Evolutionary conservation across 2,888 invertebrate species (phyloP).

Genomic region (Hemithea aestivaria): DNA sequence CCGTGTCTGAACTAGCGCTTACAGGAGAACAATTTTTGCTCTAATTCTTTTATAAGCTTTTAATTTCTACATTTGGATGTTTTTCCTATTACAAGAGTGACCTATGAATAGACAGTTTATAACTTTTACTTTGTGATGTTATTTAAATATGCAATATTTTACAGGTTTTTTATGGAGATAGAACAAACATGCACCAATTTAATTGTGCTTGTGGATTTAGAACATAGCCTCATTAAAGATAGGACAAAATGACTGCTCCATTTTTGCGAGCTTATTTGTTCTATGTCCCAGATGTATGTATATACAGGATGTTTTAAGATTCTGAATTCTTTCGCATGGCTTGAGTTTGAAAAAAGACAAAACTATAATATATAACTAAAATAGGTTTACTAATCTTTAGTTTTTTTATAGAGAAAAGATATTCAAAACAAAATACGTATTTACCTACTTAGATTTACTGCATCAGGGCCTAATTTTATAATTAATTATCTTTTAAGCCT

Average conservation of each 20-base stretch:
- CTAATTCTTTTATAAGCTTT: slow-evolving; percentile 2
- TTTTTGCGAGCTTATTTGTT: slow-evolving; percentile 9
- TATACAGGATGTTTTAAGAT: not conserved
- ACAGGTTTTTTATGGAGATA: slow-evolving; percentile 6
- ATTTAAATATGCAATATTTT: slow-evolving; percentile 4
- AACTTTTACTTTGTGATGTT: slow-evolving; percentile 4
- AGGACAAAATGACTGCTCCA: slow-evolving; percentile 6
- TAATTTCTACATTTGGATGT: slow-evolving; percentile 5
- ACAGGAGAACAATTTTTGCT: not conserved
- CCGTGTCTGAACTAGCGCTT: slow-evolving; percentile 23
- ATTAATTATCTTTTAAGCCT: too few species aligned
- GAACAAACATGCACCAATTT: slow-evolving; percentile 7
- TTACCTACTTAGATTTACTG: too few species aligned
- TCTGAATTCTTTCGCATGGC: not conserved
- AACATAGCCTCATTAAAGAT: slow-evolving; percentile 7
- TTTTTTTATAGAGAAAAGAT: too few species aligned
- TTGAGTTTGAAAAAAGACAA: slow-evolving; percentile 1
- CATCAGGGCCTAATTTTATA: too few species aligned
- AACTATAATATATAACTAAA: not conserved
- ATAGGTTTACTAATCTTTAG: too few species aligned
- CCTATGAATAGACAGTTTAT: slow-evolving; percentile 4
- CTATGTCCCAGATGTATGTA: slow-evolving; percentile 6
- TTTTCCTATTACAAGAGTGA: slow-evolving; percentile 4
- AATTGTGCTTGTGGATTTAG: slow-evolving; percentile 4
- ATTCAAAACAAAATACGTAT: too few species aligned